Conservation (phyloP, 2,797 vertebrate genomes). For the Typhlichthys subterraneus region DNA sequence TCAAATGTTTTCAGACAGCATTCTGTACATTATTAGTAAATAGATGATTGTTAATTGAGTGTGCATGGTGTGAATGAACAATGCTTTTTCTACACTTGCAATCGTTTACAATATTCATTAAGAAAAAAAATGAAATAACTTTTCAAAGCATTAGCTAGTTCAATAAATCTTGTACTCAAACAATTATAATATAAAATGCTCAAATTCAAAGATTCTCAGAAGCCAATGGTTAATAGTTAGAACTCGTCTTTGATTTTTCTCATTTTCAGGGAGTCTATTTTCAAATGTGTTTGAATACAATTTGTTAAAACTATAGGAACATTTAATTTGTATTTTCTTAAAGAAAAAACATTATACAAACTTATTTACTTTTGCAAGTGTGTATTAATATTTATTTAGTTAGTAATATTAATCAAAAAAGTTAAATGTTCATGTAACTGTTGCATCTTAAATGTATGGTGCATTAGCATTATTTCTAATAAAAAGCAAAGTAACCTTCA, state of each 20-base stretch:
- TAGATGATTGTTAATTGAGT: slow-evolving; percentile 46
- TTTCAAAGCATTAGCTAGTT: slow-evolving; percentile 23
- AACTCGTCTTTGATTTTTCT: no score
- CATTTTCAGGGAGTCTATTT: no score
- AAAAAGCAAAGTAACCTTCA: not conserved
- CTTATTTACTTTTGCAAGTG: slow-evolving; percentile 1
- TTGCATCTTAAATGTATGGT: no score
- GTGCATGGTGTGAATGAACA: slow-evolving; percentile 43
- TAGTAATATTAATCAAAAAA: slow-evolving; percentile 18
- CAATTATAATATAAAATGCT: not conserved
- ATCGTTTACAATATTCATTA: slow-evolving; percentile 55
- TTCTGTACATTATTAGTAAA: slow-evolving; percentile 76
- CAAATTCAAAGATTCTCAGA: slow-evolving; percentile 20
- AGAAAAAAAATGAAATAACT: slow-evolving; percentile 33
- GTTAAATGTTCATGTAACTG: slow-evolving; percentile 47
- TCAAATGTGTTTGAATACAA: no score
- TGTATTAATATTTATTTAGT: not conserved
- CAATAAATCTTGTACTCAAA: not conserved
- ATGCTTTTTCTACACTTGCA: slow-evolving; percentile 59
- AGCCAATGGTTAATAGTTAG: slow-evolving; percentile 25
- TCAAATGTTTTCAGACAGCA: slow-evolving; percentile 67
- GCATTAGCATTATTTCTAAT: not conserved
- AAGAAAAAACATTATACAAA: slow-evolving; percentile 1
- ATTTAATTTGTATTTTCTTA: no score
- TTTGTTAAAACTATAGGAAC: no score